These are phyloP conservation scores for Babylonia areolata DNA, from an alignment of 1,140 invertebrate species.

Conservation along the genomic window DNA sequence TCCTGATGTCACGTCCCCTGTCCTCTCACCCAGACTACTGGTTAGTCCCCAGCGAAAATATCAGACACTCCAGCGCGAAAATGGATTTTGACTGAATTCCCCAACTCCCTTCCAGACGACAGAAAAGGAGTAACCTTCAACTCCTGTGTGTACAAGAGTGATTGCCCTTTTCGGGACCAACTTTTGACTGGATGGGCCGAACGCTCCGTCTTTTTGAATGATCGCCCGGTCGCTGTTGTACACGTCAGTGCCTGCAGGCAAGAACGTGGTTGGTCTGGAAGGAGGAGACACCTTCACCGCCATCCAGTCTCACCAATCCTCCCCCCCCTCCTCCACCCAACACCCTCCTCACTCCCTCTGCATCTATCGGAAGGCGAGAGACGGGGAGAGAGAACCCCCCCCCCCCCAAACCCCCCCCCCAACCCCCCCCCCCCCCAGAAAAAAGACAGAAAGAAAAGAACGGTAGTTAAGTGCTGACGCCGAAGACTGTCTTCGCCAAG, in stretches of 20 bases:
- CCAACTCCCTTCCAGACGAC: conserved; percentile 6
- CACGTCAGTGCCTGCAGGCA: neutral
- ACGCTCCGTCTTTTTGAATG: neutral
- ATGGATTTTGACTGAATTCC: conserved; percentile 12
- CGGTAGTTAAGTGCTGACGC: too few relatives aligned
- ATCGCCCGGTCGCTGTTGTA: neutral
- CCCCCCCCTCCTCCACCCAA: too few relatives aligned
- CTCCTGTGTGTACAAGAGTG: neutral
- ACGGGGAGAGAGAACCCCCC: neutral
- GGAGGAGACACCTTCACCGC: neutral
- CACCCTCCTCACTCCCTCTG: too few relatives aligned
- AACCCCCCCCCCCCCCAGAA: too few relatives aligned
- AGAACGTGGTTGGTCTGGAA: neutral
- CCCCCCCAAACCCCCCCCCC: too few relatives aligned
- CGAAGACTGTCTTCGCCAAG: too few relatives aligned
- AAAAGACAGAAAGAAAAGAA: too few relatives aligned
- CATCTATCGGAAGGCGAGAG: neutral
- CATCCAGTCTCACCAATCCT: neutral
- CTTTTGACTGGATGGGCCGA: neutral
- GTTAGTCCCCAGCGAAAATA: neutral
- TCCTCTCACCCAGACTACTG: neutral
- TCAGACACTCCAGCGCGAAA: neutral
- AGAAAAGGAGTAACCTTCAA: conserved; percentile 7
- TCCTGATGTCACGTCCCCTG: neutral
- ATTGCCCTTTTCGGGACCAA: conserved; percentile 2